phyloP scores from a whole-genome alignment of 2,113 vertebrate species.

The Sturnus vulgaris region DNA sequence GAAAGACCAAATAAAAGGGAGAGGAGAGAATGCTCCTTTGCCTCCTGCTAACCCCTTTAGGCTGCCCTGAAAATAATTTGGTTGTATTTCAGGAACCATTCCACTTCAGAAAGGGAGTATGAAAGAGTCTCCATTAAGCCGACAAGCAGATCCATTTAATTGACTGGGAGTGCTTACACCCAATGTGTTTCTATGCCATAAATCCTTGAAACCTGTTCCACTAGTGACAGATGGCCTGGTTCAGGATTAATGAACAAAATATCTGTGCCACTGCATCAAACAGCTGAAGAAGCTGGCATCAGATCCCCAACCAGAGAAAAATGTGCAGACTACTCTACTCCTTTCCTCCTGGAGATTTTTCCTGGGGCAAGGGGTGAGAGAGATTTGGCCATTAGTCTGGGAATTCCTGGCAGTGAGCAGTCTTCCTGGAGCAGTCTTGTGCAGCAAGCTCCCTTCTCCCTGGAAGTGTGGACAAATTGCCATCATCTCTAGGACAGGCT shows the following conservation, averaged over 20 bases:
- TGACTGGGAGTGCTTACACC: not conserved
- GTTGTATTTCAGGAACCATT: not conserved
- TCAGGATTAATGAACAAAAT: constrained; percentile 19
- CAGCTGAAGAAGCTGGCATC: not conserved
- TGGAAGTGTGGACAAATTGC: not conserved
- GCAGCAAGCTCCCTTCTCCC: not conserved
- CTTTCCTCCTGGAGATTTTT: not conserved
- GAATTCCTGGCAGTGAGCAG: not conserved
- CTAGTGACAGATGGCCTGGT: constrained; percentile 22
- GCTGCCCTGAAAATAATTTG: not conserved
- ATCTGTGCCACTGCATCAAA: constrained; percentile 21
- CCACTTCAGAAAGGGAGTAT: not conserved
- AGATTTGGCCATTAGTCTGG: not conserved
- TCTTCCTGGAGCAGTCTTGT: not conserved
- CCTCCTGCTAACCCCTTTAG: not conserved
- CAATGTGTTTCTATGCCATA: not conserved
- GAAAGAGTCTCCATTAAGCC: not conserved
- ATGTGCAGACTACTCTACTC: not conserved
- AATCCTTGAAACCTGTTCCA: constrained; percentile 28
- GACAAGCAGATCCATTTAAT: not conserved
- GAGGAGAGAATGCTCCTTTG: not conserved
- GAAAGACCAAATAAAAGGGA: not conserved
- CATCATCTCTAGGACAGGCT: not conserved
- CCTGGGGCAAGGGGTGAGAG: fast-evolving
- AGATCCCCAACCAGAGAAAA: not conserved